These are phyloP conservation scores for Cynopterus brachyotis DNA, from an alignment of 2,113 vertebrate genomes.

Conservation along the genomic window DNA sequence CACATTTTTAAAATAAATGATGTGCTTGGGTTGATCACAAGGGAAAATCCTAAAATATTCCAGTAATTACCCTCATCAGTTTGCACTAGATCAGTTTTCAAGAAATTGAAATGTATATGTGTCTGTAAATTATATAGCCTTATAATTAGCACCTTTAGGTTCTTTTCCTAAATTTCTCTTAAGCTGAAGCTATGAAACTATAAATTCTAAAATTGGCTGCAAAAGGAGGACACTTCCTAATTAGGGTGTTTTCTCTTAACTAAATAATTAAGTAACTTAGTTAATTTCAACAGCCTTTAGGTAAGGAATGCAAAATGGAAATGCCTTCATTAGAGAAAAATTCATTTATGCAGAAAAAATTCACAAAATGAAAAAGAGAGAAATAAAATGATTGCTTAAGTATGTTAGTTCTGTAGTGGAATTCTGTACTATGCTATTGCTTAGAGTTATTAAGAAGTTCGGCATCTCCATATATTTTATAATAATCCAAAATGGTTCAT, in stretches of 20 bases:
- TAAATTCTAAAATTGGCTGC: slow-evolving; percentile 37
- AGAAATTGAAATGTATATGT: slow-evolving; percentile 13
- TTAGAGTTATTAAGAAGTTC: neutral
- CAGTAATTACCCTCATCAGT: neutral
- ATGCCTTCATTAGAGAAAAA: slow-evolving; percentile 58
- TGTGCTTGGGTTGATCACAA: neutral
- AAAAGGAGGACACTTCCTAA: slow-evolving; percentile 50
- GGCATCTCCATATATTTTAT: neutral
- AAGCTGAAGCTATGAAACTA: slow-evolving; percentile 17
- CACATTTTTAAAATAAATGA: slow-evolving; percentile 31
- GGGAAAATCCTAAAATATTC: neutral
- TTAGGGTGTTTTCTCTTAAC: slow-evolving; percentile 56
- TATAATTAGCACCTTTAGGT: slow-evolving; percentile 62
- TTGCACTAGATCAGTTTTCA: slow-evolving; percentile 27
- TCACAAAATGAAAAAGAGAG: slow-evolving; percentile 6
- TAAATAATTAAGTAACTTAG: slow-evolving; percentile 65
- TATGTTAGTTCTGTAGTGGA: neutral
- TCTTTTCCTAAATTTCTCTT: slow-evolving; percentile 59
- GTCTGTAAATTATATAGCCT: slow-evolving; percentile 54
- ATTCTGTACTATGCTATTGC: neutral
- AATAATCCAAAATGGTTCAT: slow-evolving; percentile 31
- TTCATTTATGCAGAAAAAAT: neutral
- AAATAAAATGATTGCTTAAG: neutral
- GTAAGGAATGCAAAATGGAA: slow-evolving; percentile 62
- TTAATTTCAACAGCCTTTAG: slow-evolving; percentile 61